Evolutionary conservation across 2,888 invertebrate genomes (phyloP).

Genomic region (Peribatodes rhomboidaria): DNA sequence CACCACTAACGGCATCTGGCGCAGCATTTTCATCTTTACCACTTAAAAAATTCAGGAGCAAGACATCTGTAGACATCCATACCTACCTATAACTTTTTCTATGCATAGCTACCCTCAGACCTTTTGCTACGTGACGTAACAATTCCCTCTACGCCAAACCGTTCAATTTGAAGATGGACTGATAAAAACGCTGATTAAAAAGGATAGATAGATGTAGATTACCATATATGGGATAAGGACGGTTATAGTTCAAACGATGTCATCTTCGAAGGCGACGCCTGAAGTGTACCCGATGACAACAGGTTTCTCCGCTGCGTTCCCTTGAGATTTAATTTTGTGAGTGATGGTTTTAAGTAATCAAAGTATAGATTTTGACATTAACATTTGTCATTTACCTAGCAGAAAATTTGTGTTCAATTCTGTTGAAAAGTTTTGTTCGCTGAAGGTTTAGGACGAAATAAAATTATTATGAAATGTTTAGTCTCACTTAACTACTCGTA

Average conservation of each 20-base stretch:
- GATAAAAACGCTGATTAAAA: slow-evolving; percentile 68
- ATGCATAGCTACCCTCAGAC: slow-evolving; percentile 68
- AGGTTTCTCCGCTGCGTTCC: slow-evolving; percentile 60
- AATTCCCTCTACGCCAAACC: slow-evolving; percentile 66
- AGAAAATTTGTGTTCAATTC: background rate
- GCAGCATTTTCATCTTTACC: slow-evolving; percentile 54
- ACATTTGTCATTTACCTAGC: background rate
- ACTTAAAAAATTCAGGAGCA: slow-evolving; percentile 64
- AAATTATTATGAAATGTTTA: no score
- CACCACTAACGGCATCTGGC: slow-evolving; percentile 48
- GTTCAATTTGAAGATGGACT: slow-evolving; percentile 73
- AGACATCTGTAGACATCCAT: slow-evolving; percentile 55
- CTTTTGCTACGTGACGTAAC: slow-evolving; percentile 74
- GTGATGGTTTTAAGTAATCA: background rate
- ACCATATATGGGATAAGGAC: slow-evolving; percentile 79
- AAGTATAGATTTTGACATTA: background rate
- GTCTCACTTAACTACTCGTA: no score
- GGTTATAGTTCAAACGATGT: slow-evolving; percentile 72
- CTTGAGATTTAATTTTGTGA: slow-evolving; percentile 24
- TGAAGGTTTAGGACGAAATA: no score
- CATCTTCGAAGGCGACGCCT: slow-evolving; percentile 77
- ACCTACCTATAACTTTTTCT: slow-evolving; percentile 57
- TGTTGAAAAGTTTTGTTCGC: background rate
- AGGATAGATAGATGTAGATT: slow-evolving; percentile 73
- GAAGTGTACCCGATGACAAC: slow-evolving; percentile 72